Percentiles rank a stretch among this genome's conserved stretches.
Conservation (phyloP, 1,140 invertebrate species). For the Palaemon carinicauda region DNA sequence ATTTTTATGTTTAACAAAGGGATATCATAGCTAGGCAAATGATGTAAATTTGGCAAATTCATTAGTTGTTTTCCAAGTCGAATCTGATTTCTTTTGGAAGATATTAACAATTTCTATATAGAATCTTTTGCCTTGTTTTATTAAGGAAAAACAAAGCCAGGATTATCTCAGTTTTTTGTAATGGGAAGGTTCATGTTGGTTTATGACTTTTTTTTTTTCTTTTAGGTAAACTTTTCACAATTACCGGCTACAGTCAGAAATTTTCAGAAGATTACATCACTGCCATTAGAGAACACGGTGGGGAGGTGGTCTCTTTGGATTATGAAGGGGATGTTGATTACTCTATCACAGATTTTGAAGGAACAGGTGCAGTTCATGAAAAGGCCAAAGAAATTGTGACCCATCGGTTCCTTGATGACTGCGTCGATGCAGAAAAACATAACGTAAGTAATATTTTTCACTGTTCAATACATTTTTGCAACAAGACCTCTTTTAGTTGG, state of each 20-base stretch:
- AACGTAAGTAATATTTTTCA: neutral
- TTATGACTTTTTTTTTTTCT: neutral
- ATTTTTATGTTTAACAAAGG: too few relatives aligned
- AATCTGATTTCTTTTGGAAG: too few relatives aligned
- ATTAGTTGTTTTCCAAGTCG: too few relatives aligned
- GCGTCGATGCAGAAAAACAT: neutral
- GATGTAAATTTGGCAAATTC: too few relatives aligned
- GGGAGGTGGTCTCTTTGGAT: slow-evolving; percentile 37
- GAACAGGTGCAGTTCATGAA: slow-evolving; percentile 4
- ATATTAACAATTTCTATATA: too few relatives aligned
- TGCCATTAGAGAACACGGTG: slow-evolving; percentile 40
- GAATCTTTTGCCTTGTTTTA: too few relatives aligned
- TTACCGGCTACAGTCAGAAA: slow-evolving; percentile 47
- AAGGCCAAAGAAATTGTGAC: slow-evolving; percentile 39
- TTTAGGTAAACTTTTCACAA: slow-evolving; percentile 43
- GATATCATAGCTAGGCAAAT: too few relatives aligned
- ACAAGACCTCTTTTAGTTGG: too few relatives aligned
- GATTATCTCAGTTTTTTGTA: neutral
- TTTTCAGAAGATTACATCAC: slow-evolving; percentile 4
- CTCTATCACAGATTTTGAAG: slow-evolving; percentile 54
- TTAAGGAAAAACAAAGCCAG: neutral
- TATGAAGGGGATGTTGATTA: slow-evolving; percentile 62
- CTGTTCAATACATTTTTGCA: too few relatives aligned
- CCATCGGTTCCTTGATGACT: slow-evolving; percentile 49
- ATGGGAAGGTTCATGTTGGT: neutral